phyloP scores from a whole-genome alignment of 2,888 invertebrate genomes.

The Drosophila kanekoi region DNA sequence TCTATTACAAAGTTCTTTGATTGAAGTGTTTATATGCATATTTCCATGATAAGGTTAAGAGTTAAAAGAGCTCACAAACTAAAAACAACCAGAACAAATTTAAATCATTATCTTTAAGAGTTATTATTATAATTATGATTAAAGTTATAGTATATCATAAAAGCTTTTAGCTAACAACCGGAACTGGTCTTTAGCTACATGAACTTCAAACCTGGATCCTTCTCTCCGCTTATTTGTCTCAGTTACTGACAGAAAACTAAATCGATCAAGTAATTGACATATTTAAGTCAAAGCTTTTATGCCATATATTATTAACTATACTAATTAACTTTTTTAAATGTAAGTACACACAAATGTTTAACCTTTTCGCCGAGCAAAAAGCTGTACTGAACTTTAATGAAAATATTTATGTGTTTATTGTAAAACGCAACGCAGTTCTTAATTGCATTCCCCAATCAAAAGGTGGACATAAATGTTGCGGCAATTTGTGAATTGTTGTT shows the following conservation, averaged over 20 bases:
- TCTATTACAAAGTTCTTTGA: no score
- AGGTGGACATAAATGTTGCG: slow-evolving; percentile 9
- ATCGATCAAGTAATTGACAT: background rate
- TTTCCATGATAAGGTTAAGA: no score
- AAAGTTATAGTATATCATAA: no score
- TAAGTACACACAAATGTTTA: background rate
- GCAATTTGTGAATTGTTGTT: slow-evolving; percentile 46
- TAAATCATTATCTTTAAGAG: no score
- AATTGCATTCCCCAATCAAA: slow-evolving; percentile 2
- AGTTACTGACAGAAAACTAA: background rate
- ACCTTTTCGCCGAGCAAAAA: background rate
- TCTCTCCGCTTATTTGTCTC: no score
- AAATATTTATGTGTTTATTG: background rate
- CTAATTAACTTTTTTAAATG: no score
- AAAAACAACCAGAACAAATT: no score
- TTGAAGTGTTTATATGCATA: no score
- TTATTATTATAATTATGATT: no score
- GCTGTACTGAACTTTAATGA: slow-evolving; percentile 1
- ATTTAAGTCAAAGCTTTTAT: background rate
- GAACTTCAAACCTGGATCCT: slow-evolving; percentile 3
- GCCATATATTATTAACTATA: background rate
- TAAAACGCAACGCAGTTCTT: background rate
- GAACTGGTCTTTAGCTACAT: background rate
- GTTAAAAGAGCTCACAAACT: no score
- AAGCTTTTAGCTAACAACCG: no score